A percentile compares a stretch with the other conserved stretches of the same genome.
Evolutionary conservation across 2,113 vertebrate species (phyloP).

Genomic region (Centropristis striata): DNA sequence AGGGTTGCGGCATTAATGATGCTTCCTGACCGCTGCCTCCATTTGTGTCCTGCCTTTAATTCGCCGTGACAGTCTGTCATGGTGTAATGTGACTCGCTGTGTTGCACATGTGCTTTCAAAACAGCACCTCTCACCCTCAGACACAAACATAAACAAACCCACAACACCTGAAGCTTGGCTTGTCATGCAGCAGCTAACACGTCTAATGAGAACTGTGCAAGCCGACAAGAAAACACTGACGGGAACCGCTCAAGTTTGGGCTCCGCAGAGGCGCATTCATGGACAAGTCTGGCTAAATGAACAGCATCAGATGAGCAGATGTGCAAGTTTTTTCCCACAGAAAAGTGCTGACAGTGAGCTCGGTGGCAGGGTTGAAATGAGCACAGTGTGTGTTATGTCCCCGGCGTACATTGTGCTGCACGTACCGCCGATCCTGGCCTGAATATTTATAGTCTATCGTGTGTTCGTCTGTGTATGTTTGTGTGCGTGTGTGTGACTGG

Average conservation of each 20-base stretch:
- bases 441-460: slow-evolving; percentile 77
- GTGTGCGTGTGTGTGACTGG: slow-evolving; percentile 59
- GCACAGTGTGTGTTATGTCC: slow-evolving; percentile 62
- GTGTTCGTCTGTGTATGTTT: slow-evolving; percentile 66
- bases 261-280: slow-evolving; percentile 45
- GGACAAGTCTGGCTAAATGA: slow-evolving; percentile 65
- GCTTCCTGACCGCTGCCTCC: slow-evolving; percentile 57
- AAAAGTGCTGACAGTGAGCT: slow-evolving; percentile 72
- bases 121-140: slow-evolving; percentile 61
- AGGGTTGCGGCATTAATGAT: slow-evolving; percentile 58
- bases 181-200: slow-evolving; percentile 41
- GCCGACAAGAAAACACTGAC: not conserved
- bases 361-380: slow-evolving; percentile 55
- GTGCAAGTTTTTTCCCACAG: slow-evolving; percentile 37
- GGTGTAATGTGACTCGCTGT: slow-evolving; percentile 70
- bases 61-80: slow-evolving; percentile 70
- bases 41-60: slow-evolving; percentile 66
- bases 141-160: slow-evolving; percentile 57
- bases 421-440: slow-evolving; percentile 58
- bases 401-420: slow-evolving; percentile 54
- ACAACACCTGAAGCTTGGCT: slow-evolving; percentile 64
- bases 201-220: slow-evolving; percentile 41
- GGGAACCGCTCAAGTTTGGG: slow-evolving; percentile 11
- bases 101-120: slow-evolving; percentile 71
- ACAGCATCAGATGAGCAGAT: slow-evolving; percentile 68